Conservation (phyloP, 2,113 vertebrate species). For the Eleginops maclovinus region DNA sequence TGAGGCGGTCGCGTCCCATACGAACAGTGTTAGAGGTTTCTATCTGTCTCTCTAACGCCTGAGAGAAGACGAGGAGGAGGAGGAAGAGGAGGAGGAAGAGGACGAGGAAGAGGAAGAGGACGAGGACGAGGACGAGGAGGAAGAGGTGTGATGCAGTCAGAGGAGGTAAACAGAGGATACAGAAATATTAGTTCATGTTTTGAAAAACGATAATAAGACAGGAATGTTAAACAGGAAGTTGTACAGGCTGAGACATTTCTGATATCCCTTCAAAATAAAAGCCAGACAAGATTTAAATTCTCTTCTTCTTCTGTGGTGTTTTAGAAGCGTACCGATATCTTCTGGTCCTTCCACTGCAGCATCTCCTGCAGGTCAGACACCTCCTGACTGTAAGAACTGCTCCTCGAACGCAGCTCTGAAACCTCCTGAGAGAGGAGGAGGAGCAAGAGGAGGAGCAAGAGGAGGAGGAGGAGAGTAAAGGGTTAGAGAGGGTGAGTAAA, state of each 20-base stretch:
- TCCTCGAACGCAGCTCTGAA: conserved; percentile 88
- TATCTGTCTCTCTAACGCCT: conserved; percentile 96
- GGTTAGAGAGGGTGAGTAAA: too few species aligned
- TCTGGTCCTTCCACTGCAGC: conserved; percentile 98
- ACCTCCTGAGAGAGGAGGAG: conserved; percentile 87
- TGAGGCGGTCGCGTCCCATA: conserved; percentile 91
- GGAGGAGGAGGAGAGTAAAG: background rate
- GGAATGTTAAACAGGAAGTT: background rate
- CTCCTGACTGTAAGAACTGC: conserved; percentile 87
- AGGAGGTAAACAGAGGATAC: background rate
- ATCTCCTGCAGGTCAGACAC: conserved; percentile 94
- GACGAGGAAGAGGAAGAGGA: background rate
- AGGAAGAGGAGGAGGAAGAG: background rate
- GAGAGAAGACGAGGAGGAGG: conserved; percentile 4
- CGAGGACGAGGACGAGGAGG: background rate
- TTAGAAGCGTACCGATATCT: conserved; percentile 87
- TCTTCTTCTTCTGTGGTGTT: too few species aligned
- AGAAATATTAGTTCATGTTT: background rate
- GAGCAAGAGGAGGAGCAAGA: conserved; percentile 40
- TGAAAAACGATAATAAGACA: background rate
- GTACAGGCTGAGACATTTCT: background rate
- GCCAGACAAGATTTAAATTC: too few species aligned
- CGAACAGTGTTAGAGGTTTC: conserved; percentile 91
- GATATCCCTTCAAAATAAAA: too few species aligned
- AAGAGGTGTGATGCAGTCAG: background rate